These are phyloP conservation scores for Hyppa rectilinea DNA, from an alignment of 2,888 invertebrate species.

Conservation along the genomic window DNA sequence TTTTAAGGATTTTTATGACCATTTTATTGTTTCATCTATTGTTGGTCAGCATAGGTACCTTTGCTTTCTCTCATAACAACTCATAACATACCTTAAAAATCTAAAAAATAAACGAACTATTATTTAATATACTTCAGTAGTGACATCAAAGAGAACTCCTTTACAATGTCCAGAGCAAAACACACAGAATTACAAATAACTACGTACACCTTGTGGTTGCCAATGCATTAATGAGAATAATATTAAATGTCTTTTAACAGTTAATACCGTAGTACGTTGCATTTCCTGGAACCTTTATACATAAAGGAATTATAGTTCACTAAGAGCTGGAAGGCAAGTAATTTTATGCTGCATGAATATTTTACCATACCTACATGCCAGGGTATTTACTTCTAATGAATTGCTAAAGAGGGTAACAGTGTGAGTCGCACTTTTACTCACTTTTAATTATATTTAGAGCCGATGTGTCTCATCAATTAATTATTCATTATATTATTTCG, in stretches of 20 bases:
- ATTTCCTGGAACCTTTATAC: constrained; percentile 33
- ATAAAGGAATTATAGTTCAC: constrained; percentile 36
- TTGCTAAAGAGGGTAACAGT: constrained; percentile 7
- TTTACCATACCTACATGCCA: background rate
- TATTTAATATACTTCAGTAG: too few relatives aligned
- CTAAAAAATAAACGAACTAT: too few relatives aligned
- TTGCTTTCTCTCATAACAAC: too few relatives aligned
- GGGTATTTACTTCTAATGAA: constrained; percentile 10
- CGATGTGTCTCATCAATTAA: background rate
- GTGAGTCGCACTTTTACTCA: too few relatives aligned
- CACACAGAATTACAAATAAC: constrained; percentile 32
- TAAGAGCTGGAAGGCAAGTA: constrained; percentile 30
- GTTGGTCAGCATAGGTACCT: too few relatives aligned
- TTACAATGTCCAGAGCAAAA: constrained; percentile 3
- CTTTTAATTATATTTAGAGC: too few relatives aligned
- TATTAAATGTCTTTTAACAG: constrained; percentile 49
- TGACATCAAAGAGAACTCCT: constrained; percentile 8
- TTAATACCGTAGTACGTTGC: constrained; percentile 11
- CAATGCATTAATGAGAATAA: constrained; percentile 32
- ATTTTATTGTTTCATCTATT: too few relatives aligned
- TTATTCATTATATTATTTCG: too few relatives aligned
- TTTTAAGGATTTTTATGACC: too few relatives aligned
- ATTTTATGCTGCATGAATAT: constrained; percentile 39
- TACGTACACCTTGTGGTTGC: constrained; percentile 11
- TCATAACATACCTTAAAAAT: too few relatives aligned